Evolutionary conservation across 2,797 vertebrate genomes (phyloP).

Genomic region (Linurgus olivaceus): DNA sequence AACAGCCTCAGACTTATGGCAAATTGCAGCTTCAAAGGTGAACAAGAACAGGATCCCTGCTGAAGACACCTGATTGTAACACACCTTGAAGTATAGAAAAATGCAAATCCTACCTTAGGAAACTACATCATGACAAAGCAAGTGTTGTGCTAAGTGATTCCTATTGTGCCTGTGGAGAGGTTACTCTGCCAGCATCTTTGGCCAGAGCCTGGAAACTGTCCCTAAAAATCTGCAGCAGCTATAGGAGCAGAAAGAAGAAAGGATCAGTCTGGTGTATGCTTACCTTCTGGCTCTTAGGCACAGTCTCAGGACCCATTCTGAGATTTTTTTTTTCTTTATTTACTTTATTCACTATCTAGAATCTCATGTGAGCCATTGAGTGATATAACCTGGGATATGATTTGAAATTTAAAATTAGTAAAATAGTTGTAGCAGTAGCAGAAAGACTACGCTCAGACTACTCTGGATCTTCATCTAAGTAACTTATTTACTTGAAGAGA

Average conservation of each 20-base stretch:
- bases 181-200: not conserved
- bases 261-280: not conserved
- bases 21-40: not conserved
- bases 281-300: not conserved
- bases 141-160: not conserved
- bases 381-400: not conserved
- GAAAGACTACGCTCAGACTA: not conserved
- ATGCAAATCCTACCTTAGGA: not conserved
- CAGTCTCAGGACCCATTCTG: not conserved
- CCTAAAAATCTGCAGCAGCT: not conserved
- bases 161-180: not conserved
- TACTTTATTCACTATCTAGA: not conserved
- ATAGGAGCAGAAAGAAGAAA: not conserved
- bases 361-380: not conserved
- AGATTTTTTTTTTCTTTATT: not conserved
- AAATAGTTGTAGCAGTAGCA: not conserved
- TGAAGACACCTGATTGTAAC: not conserved
- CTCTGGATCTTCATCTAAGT: not conserved
- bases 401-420: not conserved
- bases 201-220: not conserved
- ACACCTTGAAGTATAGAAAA: not conserved
- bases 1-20: not conserved
- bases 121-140: not conserved
- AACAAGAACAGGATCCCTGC: not conserved
- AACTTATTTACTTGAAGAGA: not conserved